phyloP scores from a whole-genome alignment of 2,113 vertebrate genomes.

The Ivindomyrus marchei region DNA sequence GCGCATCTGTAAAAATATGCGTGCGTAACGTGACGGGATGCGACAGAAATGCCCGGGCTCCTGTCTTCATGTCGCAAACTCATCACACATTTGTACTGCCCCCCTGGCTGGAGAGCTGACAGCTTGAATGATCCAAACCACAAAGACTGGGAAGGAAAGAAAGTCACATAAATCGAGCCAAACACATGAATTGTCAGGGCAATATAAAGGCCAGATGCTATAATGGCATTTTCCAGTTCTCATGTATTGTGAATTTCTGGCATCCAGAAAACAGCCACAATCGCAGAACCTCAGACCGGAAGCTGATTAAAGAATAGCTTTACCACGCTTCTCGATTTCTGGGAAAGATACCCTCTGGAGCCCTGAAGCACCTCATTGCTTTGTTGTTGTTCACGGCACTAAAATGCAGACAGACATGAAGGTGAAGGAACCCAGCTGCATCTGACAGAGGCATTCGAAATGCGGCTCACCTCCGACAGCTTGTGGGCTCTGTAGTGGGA shows the following conservation, averaged over 20 bases:
- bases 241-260: not conserved
- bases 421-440: not conserved
- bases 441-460: not conserved
- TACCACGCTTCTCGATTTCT: not conserved
- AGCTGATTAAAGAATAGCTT: not conserved
- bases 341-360: not conserved
- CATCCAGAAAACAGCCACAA: not conserved
- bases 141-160: not conserved
- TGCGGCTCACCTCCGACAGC: constrained; percentile 79
- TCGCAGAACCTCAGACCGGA: not conserved
- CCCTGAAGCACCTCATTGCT: not conserved
- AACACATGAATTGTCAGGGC: not conserved
- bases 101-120: not conserved
- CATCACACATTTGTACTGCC: not conserved
- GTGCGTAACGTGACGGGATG: not conserved
- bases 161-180: not conserved
- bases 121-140: not conserved
- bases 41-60: not conserved
- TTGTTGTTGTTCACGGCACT: not conserved
- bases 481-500: constrained; percentile 78
- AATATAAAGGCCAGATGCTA: not conserved
- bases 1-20: not conserved
- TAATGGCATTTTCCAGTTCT: constrained; percentile 5
- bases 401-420: constrained; percentile 9
- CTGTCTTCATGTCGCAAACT: not conserved